phyloP scores from a whole-genome alignment of 2,113 vertebrate species.

The Coturnix japonica region DNA sequence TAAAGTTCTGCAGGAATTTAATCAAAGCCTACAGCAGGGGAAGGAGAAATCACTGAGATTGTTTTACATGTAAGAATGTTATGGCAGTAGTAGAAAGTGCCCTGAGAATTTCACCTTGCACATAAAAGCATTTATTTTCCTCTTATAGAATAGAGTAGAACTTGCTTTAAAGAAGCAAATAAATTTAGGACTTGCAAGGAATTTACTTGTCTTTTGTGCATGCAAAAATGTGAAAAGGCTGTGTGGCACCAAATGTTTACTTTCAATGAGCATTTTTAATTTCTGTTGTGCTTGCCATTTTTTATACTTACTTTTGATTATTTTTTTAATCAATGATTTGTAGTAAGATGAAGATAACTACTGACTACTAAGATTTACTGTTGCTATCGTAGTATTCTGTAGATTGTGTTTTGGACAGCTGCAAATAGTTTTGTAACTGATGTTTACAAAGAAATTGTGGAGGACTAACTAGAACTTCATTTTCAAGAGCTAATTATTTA shows the following conservation, averaged over 20 bases:
- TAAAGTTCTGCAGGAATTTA: neutral
- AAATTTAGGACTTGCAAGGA: neutral
- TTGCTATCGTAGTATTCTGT: neutral
- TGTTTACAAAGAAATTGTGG: neutral
- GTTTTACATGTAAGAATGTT: neutral
- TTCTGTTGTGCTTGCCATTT: neutral
- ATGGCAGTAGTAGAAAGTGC: neutral
- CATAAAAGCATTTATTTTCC: neutral
- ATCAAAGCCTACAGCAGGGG: neutral
- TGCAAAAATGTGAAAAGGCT: neutral
- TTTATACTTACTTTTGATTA: neutral
- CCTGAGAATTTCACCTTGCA: neutral
- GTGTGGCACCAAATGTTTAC: neutral
- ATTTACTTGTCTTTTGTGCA: neutral
- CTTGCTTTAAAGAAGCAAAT: neutral
- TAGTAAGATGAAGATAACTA: neutral
- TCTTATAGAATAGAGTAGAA: neutral
- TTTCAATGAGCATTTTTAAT: neutral
- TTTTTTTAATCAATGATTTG: neutral
- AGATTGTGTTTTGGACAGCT: neutral
- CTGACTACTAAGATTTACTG: neutral
- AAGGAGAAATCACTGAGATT: neutral
- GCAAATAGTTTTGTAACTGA: neutral
- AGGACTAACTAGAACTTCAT: neutral
- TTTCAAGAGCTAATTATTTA: neutral